A percentile compares a stretch with the other conserved stretches of the same genome.
Conservation (phyloP, 2,888 invertebrate species). For the Pharmacophagus antenor region DNA sequence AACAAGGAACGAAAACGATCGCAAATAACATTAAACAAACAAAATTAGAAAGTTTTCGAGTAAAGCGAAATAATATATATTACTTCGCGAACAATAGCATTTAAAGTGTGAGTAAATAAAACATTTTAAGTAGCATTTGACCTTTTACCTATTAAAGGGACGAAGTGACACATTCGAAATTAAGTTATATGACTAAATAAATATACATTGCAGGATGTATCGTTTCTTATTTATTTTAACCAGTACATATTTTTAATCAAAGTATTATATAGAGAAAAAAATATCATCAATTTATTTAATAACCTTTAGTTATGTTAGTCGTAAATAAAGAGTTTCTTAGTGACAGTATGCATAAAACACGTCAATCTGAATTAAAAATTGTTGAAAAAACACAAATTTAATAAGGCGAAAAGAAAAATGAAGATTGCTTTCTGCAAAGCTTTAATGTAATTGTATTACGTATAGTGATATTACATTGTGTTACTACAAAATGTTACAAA, state of each 20-base stretch:
- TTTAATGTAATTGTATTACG: constrained; percentile 4
- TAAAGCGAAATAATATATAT: no score
- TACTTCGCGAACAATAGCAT: no score
- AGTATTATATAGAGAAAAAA: background rate
- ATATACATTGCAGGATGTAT: background rate
- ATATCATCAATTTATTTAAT: background rate
- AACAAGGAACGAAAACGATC: no score
- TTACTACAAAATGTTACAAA: no score
- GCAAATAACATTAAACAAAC: no score
- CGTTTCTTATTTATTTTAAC: no score
- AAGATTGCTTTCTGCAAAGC: constrained; percentile 13
- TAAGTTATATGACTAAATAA: no score
- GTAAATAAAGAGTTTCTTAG: constrained; percentile 16
- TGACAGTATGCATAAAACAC: constrained; percentile 9
- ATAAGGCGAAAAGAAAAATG: constrained; percentile 15
- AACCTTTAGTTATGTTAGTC: background rate
- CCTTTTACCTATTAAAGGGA: no score
- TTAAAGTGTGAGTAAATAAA: no score
- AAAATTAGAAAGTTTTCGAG: no score
- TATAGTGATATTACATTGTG: background rate
- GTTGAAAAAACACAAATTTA: constrained; percentile 2
- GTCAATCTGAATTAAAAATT: constrained; percentile 14
- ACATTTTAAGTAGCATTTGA: no score
- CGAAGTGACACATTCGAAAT: no score
- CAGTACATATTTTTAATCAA: background rate